phyloP scores from a whole-genome alignment of 2,888 invertebrate species.

The Anaspis maculata region DNA sequence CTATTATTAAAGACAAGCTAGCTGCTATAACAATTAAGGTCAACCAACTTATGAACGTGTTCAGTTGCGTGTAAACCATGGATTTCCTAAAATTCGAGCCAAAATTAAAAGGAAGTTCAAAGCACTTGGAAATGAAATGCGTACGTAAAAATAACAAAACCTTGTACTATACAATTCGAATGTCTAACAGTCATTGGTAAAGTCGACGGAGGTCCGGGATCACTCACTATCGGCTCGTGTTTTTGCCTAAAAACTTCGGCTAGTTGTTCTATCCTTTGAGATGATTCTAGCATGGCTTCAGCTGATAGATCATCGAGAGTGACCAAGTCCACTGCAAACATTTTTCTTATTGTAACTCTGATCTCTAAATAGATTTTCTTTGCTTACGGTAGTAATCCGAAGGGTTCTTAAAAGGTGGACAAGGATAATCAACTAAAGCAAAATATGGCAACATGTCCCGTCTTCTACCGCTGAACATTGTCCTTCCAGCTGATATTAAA shows the following conservation, averaged over 20 bases:
- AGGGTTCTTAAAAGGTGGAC: slow-evolving; percentile 93
- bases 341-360: neutral
- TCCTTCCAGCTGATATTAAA: slow-evolving; percentile 79
- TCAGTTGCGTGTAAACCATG: slow-evolving; percentile 76
- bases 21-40: slow-evolving; percentile 71
- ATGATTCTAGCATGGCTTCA: slow-evolving; percentile 91
- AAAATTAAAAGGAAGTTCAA: slow-evolving; percentile 8
- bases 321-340: slow-evolving; percentile 75
- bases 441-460: slow-evolving; percentile 91
- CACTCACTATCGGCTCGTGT: slow-evolving; percentile 52
- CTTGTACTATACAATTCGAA: slow-evolving; percentile 61
- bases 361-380: slow-evolving; percentile 6
- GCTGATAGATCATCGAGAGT: slow-evolving; percentile 88
- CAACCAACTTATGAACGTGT: slow-evolving; percentile 71
- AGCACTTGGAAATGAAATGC: too few relatives aligned
- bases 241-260: slow-evolving; percentile 73
- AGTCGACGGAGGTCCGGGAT: slow-evolving; percentile 73
- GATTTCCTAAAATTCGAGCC: slow-evolving; percentile 52
- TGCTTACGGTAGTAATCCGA: slow-evolving; percentile 89
- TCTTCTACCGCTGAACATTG: slow-evolving; percentile 85
- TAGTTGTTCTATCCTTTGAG: slow-evolving; percentile 83
- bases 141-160: slow-evolving; percentile 59
- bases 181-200: slow-evolving; percentile 57
- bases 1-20: slow-evolving; percentile 72
- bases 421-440: slow-evolving; percentile 78